Evolutionary conservation across 2,113 vertebrate species (phyloP).

Genomic region (Erythrolamprus reginae): DNA sequence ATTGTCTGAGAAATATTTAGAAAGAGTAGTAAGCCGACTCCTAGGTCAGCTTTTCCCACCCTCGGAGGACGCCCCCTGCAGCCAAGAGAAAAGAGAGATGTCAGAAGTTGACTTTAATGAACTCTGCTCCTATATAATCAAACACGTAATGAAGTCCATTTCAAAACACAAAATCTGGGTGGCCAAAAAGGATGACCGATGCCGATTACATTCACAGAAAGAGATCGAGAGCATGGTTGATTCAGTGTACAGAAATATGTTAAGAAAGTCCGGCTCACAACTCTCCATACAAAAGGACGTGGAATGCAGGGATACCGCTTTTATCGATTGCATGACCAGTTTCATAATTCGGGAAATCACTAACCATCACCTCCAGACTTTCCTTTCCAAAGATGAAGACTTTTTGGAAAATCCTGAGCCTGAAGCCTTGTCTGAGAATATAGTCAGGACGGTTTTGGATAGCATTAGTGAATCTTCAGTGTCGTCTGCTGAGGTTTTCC

Average conservation of each 20-base stretch:
- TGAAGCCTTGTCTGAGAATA: conserved; percentile 12
- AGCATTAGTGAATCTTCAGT: neutral
- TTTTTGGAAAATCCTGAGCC: neutral
- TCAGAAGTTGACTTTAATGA: neutral
- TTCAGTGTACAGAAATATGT: neutral
- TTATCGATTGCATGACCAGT: conserved; percentile 6
- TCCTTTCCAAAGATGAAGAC: neutral
- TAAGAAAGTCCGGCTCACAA: neutral
- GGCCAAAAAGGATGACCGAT: neutral
- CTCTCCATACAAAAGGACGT: neutral
- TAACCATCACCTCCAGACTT: conserved; percentile 7
- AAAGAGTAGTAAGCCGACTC: neutral
- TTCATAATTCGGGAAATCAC: conserved; percentile 26
- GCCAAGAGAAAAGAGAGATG: neutral
- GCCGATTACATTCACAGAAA: conserved; percentile 2
- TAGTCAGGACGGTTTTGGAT: conserved; percentile 7
- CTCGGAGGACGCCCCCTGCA: neutral
- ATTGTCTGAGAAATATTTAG: conserved; percentile 21
- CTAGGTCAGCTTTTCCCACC: neutral
- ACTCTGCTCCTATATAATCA: conserved; percentile 5
- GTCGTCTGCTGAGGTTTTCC: neutral
- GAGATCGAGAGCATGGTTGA: conserved; percentile 8
- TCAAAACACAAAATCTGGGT: conserved; percentile 28
- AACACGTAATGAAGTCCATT: conserved; percentile 10
- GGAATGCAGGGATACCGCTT: neutral